Base-by-base conservation (phyloP, 2,113 vertebrate species). In the Ochotona curzoniae region DNA sequence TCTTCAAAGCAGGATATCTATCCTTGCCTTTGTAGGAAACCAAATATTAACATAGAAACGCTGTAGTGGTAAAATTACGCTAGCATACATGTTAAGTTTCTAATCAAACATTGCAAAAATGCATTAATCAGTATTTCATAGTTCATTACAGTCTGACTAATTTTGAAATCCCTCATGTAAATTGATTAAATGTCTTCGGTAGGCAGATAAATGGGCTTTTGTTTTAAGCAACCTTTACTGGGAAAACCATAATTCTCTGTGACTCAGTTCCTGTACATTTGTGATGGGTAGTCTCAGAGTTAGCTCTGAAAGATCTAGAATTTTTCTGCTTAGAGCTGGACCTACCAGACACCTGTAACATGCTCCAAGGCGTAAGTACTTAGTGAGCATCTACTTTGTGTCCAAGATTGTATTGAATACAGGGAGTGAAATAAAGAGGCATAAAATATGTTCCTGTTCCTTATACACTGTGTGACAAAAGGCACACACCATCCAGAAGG, bases 111-210 rank as follows among this genome's bases (percentile, higher is more conserved):
- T 96, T 97, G 97, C 95, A 97, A 98, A 98, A 98, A 98, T 97
- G 98, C 98, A 98, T 98, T 98, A 98, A 98, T 98, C 98, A 98
- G 98, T 97, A 98, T 98, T 98, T 98, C 98, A 98, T 98, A 98
- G 98, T 98, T 98, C 98, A 98, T 98, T 98, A 98, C 98, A 97
- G 98, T 96, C 98, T 98, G 98, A 98, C 98, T 98, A 98, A 98
- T 98, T 98, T 98, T 98, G 97, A 98, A 98, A 98, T 98, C 98
- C 98, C 97, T 98, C 98, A 98, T 98, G 98, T 98, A 98, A 98
- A 98, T 98, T 98, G 98, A 98, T 98, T 98, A 98, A 97, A 97
- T 98, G 98, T 98, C 98, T 97, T 97, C 97, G 85, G 93, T 95
- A 95, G 96, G 98, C 98, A 98, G 98, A 98, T 97, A 97, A 98